A percentile compares a stretch with the other conserved stretches of the same genome.
Evolutionary conservation across 2,797 vertebrate species (phyloP).

Genomic region (Aselliscus stoliczkanus): DNA sequence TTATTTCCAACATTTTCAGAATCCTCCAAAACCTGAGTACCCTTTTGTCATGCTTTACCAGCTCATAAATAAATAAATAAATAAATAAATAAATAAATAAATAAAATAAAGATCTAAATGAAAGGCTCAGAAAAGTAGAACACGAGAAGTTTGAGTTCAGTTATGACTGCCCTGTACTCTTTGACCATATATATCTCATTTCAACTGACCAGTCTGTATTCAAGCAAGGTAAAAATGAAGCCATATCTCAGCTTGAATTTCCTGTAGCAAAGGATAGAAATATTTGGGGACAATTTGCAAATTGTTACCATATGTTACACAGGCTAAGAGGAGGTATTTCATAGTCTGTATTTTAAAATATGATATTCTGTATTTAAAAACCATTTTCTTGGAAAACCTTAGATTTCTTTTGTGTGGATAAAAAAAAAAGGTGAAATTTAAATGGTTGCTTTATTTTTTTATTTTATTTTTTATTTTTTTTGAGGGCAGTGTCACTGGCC

Average conservation of each 20-base stretch:
- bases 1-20: neutral
- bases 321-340: neutral
- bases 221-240: neutral
- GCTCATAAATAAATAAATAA: too few species aligned
- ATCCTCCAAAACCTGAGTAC: neutral
- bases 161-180: neutral
- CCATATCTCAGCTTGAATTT: neutral
- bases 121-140: neutral
- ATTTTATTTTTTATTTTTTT: too few species aligned
- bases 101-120: neutral
- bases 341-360: neutral
- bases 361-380: neutral
- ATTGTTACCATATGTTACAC: neutral
- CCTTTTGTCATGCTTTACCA: neutral
- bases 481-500: too few species aligned
- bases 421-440: neutral
- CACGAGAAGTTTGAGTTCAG: neutral
- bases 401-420: neutral
- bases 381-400: neutral
- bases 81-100: too few species aligned
- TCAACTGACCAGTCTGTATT: neutral
- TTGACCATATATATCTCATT: neutral
- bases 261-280: neutral
- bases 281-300: neutral
- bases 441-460: neutral